Evolutionary conservation across 1,140 invertebrate genomes (phyloP).

Genomic region (Panagrolaimus sp.): DNA sequence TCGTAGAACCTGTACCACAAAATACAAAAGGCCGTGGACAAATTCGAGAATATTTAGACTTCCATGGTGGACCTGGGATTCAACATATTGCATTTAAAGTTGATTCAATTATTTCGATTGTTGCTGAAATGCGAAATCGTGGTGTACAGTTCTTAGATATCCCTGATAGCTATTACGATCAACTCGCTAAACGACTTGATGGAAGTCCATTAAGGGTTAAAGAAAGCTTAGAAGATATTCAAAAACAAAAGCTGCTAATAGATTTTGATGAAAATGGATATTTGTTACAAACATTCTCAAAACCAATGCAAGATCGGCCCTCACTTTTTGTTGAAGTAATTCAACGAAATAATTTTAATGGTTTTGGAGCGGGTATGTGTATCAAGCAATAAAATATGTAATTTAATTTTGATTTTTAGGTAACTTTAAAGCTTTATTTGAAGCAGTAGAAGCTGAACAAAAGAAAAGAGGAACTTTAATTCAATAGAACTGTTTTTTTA

Average conservation of each 20-base stretch:
- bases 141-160: slow-evolving; percentile 84
- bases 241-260: neutral
- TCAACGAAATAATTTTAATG: slow-evolving; percentile 76
- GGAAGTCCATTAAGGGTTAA: slow-evolving; percentile 72
- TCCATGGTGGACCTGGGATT: slow-evolving; percentile 90
- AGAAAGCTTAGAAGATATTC: slow-evolving; percentile 70
- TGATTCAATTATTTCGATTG: slow-evolving; percentile 76
- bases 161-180: slow-evolving; percentile 81
- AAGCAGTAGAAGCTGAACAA: slow-evolving; percentile 93
- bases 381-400: no score
- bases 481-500: neutral
- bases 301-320: slow-evolving; percentile 92
- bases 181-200: slow-evolving; percentile 72
- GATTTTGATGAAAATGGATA: slow-evolving; percentile 98
- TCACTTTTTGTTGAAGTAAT: slow-evolving; percentile 95
- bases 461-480: slow-evolving; percentile 22
- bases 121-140: slow-evolving; percentile 71
- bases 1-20: slow-evolving; percentile 34
- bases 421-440: slow-evolving; percentile 96
- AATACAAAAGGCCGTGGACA: slow-evolving; percentile 25
- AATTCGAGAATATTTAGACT: slow-evolving; percentile 85
- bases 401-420: no score
- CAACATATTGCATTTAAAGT: slow-evolving; percentile 96
- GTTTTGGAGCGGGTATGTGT: slow-evolving; percentile 80
- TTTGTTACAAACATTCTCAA: slow-evolving; percentile 94